Base-by-base conservation (phyloP, 2,888 invertebrate species). In the Poecilobothrus nobilitatus region DNA sequence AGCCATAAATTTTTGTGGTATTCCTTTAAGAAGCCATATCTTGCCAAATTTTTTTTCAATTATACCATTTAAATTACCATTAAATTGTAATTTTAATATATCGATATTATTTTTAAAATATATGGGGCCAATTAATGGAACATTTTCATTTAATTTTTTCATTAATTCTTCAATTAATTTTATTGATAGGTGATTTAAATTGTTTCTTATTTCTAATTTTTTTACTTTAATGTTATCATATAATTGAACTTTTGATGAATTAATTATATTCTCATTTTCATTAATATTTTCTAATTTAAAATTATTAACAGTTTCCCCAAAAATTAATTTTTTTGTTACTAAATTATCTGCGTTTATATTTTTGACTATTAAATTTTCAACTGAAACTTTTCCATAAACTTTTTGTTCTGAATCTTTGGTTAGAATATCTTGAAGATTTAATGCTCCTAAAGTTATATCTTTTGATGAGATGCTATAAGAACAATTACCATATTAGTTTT, bases 1-100 rank as follows among this genome's bases (percentile, higher is more conserved):
- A 0, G 75, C 78, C 3, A 76, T 77, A 62, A 82, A 80, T 3
- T 69, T 71, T 72, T 83, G 82, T 22, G 78, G 76, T 0, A 76
- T 77, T 62, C 73, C 74, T 27, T 74, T 77, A 66, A 82, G 76
- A 2, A 83, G 72, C 82, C 83, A 83, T 70, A 77, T 77, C 10
- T 74, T 73, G 3, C 82, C 81, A 73, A 86, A 84, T 22, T 81
- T 75, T 0, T 75, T 68, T 1, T 78, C 76, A 0, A 75, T 72
- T 61, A 85, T 78, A 21, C 79, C 82, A 73, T 85, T 84, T 6
- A 84, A 75, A 21, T 75, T 74, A 10, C 77, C 76, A 18, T 74
- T 73, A 74, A 84, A 84, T 68, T 76, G 77, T 5, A 86, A 74
- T 20, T 80, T 79, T 63, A 80, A 77, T 6, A 84, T 75, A 62